Percentiles rank a stretch among this genome's conserved stretches.
Conservation (phyloP, 2,113 vertebrate species). For the Picathartes gymnocephalus region DNA sequence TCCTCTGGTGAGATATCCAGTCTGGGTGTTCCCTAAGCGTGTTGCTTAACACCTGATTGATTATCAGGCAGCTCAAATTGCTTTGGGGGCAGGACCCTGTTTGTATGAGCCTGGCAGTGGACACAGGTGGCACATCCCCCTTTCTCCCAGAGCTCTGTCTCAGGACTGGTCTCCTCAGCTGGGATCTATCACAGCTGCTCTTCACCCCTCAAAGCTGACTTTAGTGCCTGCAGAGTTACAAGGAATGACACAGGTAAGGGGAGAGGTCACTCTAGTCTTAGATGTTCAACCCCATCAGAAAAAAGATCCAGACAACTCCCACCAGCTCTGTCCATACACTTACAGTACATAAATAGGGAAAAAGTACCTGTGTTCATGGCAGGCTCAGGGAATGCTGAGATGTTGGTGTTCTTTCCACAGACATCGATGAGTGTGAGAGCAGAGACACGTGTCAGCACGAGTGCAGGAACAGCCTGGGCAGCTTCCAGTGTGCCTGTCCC, state of each 20-base stretch:
- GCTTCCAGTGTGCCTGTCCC: conserved; percentile 89
- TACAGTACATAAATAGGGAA: not conserved
- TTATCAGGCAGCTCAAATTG: not conserved
- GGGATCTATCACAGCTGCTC: not conserved
- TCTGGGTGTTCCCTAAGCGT: not conserved
- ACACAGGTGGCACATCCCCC: not conserved
- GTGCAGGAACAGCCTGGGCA: conserved; percentile 90
- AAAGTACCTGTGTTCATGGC: not conserved
- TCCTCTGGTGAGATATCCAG: not conserved
- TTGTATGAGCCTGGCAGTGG: too few relatives aligned
- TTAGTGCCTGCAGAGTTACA: not conserved
- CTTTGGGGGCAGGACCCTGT: not conserved
- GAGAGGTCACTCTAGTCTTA: not conserved
- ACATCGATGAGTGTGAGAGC: conserved; percentile 93
- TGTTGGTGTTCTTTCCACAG: conserved; percentile 65
- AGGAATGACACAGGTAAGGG: not conserved
- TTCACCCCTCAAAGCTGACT: not conserved
- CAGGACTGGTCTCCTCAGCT: not conserved
- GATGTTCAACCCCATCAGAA: not conserved
- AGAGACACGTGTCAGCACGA: conserved; percentile 90
- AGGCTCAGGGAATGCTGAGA: not conserved
- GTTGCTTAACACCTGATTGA: not conserved
- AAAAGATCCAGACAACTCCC: not conserved
- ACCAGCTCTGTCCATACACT: not conserved
- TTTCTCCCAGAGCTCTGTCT: not conserved